Evolutionary conservation across 2,797 vertebrate genomes (phyloP), one percentile per base, ranked within the genome.

Genomic region (Rhinatrema bivittatum): DNA sequence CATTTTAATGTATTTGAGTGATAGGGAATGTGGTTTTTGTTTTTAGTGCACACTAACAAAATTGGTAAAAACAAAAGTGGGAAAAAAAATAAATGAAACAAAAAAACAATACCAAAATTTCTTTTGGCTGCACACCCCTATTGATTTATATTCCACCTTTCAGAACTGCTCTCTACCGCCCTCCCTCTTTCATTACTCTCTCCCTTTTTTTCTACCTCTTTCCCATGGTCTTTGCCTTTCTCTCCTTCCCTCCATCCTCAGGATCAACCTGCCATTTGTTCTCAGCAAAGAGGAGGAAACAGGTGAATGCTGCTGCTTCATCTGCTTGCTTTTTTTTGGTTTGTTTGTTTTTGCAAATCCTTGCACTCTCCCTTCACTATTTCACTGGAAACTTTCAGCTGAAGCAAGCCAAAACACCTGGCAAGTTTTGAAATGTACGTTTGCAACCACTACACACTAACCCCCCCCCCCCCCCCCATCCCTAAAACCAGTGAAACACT

Each of bases 231-330:
- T 32, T 34, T 41, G 62, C 60, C 61, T 60, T 61, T 57, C 46
- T 61, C 42, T 45, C 54, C 50, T 10, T 11, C 29, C 38, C 42
- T 47, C 51, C 60, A 49, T 61, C 62, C 65, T 44, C 33, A 25
- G 53, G 42, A 69, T 58, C 60, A 60, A 63, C 50, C 56, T 1
- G 56, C 41, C 53, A 56, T 63, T 52, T 60, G 63, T 56, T 39
- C 35, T 53, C 54, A 50, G 53, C 60, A 57, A 62, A 53, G 49
- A 47, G 42, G 51, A n/a, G 55, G 43, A 52, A 56, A 52, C 28
- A 36, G 44, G 5, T 16, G 37, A 36, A 24, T 42, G 7, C 47
- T 10, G 22, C 37, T 39, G 39, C 40, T 42, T n/a, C n/a, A n/a
- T n/a, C 5, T 29, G 29, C 39, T 28, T 25, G n/a, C n/a, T n/a